phyloP scores from a whole-genome alignment of 2,113 vertebrate species.

The Hirundichthys speculiger region DNA sequence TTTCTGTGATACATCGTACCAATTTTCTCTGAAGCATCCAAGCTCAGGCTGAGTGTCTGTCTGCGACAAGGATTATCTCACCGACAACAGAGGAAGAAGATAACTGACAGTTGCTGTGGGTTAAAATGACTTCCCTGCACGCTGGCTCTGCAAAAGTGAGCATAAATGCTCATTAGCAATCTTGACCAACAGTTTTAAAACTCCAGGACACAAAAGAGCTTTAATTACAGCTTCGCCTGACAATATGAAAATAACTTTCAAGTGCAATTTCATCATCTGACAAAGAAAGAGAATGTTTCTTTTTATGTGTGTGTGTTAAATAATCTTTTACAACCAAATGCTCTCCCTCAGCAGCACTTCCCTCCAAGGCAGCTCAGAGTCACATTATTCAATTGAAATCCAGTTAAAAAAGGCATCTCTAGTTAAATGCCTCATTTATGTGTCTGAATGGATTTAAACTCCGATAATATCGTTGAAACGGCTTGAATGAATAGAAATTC shows the following conservation, averaged over 20 bases:
- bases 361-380: neutral
- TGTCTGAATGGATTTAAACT: neutral
- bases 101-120: constrained; percentile 43
- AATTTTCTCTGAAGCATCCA: constrained; percentile 59
- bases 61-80: constrained; percentile 62
- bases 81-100: constrained; percentile 36
- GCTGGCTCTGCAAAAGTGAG: constrained; percentile 25
- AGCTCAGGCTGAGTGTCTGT: constrained; percentile 35
- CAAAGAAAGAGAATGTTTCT: neutral
- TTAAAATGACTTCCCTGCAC: constrained; percentile 23
- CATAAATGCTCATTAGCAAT: constrained; percentile 22
- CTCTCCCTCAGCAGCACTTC: neutral
- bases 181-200: constrained; percentile 24
- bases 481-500: neutral
- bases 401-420: constrained; percentile 1
- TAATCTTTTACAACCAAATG: no score
- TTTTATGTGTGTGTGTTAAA: neutral
- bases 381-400: neutral
- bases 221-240: neutral
- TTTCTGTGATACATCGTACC: constrained; percentile 63
- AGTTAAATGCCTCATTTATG: neutral
- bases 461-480: neutral
- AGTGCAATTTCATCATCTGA: neutral
- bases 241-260: neutral
- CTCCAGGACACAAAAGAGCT: constrained; percentile 1